Evolutionary conservation across 2,113 vertebrate genomes (phyloP).

Genomic region (Leucopsar rothschildi): DNA sequence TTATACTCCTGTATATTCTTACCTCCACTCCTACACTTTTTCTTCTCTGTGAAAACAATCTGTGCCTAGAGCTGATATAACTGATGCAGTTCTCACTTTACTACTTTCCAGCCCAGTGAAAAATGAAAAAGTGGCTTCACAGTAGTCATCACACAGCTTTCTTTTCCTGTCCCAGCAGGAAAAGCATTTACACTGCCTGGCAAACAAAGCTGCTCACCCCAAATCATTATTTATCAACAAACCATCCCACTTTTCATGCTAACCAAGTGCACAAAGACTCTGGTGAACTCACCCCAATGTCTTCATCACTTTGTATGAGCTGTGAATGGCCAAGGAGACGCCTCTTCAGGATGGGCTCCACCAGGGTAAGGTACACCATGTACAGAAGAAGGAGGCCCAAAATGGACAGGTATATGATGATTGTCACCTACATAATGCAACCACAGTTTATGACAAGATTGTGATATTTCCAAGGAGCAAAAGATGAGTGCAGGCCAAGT

Average conservation of each 20-base stretch:
- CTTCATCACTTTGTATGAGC: constrained; percentile 93
- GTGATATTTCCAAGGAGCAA: not conserved
- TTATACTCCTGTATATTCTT: not conserved
- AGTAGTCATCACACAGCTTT: not conserved
- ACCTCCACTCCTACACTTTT: not conserved
- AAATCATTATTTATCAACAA: not conserved
- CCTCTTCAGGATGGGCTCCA: constrained; percentile 95
- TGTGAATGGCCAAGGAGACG: constrained; percentile 95
- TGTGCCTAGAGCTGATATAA: not conserved
- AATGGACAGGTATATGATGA: constrained; percentile 96
- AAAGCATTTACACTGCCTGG: not conserved
- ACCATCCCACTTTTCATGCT: not conserved
- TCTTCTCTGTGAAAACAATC: not conserved
- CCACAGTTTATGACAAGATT: not conserved
- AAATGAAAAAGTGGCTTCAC: not conserved
- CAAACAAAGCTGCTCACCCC: not conserved
- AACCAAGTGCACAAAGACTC: not conserved
- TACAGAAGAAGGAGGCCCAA: constrained; percentile 94
- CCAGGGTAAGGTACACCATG: constrained; percentile 95
- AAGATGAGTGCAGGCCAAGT: not conserved
- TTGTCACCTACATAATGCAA: constrained; percentile 81
- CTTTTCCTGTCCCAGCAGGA: not conserved
- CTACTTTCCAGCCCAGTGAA: not conserved
- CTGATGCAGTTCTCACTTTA: not conserved
- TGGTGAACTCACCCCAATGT: constrained; percentile 85